phyloP scores from a whole-genome alignment of 2,888 invertebrate species.

The Leptarthrus brevirostris region DNA sequence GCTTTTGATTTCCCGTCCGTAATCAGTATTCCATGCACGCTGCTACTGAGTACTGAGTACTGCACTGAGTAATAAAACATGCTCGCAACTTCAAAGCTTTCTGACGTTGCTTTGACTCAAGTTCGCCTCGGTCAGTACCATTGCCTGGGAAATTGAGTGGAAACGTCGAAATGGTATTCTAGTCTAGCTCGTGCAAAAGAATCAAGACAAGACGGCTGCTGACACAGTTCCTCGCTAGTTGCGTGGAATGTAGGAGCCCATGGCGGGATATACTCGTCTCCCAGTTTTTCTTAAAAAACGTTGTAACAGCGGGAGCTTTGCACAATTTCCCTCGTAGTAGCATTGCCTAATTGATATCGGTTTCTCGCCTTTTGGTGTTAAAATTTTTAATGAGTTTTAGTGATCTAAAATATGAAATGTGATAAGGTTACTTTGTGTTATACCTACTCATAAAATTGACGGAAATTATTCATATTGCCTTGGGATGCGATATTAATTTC shows the following conservation, averaged over 20 bases:
- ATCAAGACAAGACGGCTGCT: background rate
- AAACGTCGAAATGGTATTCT: slow-evolving; percentile 1
- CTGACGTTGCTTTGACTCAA: slow-evolving; percentile 4
- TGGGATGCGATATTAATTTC: too few relatives aligned
- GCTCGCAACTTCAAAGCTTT: too few relatives aligned
- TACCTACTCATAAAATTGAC: too few relatives aligned
- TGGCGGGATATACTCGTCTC: slow-evolving; percentile 21
- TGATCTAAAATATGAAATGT: slow-evolving; percentile 9
- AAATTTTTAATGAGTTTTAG: slow-evolving; percentile 8
- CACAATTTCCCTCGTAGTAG: slow-evolving; percentile 2
- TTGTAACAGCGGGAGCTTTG: background rate
- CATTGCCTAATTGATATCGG: slow-evolving; percentile 20
- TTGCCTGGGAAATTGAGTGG: slow-evolving; percentile 23
- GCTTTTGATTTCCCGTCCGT: background rate
- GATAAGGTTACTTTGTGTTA: slow-evolving; percentile 12
- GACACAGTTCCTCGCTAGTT: slow-evolving; percentile 25
- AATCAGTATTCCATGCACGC: background rate
- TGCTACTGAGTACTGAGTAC: background rate
- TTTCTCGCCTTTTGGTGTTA: slow-evolving; percentile 1
- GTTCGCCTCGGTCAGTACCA: slow-evolving; percentile 4
- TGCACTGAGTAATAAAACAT: too few relatives aligned
- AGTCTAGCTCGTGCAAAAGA: background rate
- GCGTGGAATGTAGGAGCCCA: slow-evolving; percentile 6
- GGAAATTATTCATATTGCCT: too few relatives aligned
- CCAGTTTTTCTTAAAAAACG: slow-evolving; percentile 9